Evolutionary conservation across 92 coral and sea anemone genomes (phyloP), one percentile per base, ranked within the genome.

Genomic region (Zoanthus gigantus): DNA sequence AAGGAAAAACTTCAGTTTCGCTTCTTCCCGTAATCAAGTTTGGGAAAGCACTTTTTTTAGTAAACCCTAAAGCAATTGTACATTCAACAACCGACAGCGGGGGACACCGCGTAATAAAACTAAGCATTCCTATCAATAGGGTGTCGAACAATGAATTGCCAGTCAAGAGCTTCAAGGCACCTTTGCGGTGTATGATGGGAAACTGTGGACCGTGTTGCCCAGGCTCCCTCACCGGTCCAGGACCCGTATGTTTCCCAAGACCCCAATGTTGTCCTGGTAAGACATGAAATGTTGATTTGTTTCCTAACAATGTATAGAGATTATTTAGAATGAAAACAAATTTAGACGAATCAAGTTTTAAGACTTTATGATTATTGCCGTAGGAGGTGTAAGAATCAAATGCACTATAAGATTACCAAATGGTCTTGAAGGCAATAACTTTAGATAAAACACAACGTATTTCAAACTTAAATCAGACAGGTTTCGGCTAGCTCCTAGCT

Each of bases 21-120:
- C 10, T 18, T 71, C 45, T 81, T 63, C 85, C 85, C 23, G 75
- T 81, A 12, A 66, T 81, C 1, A 81, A 68, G 47, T 17, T 81
- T 53, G 85, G 85, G 9, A 66, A 81, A 81, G 85, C 85, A 32
- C 14, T 81, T 9, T 81, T 81, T 81, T 17, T 81, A 2, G 4
- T 81, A 32, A 81, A 81, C 63, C 71, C 75, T 3, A 81, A 67
- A 50, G 75, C 75, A 14, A 71, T 66, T 47, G 56, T 81, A 67
- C 85, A 81, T 28, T 65, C 76, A 29, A 28, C 74, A 13, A 65
- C 50, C 44, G 28, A 68, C 37, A 30, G 60, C 17, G 60, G 31
- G 16, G 53, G 74, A n/a, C 63, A 81, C 37, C 71, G 63, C 3
- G 74, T 66, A 13, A 11, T 81, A 0, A 67, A 50, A 30, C 74